Evolutionary conservation across 2,113 vertebrate species (phyloP).

Genomic region (Podocnemis expansa): DNA sequence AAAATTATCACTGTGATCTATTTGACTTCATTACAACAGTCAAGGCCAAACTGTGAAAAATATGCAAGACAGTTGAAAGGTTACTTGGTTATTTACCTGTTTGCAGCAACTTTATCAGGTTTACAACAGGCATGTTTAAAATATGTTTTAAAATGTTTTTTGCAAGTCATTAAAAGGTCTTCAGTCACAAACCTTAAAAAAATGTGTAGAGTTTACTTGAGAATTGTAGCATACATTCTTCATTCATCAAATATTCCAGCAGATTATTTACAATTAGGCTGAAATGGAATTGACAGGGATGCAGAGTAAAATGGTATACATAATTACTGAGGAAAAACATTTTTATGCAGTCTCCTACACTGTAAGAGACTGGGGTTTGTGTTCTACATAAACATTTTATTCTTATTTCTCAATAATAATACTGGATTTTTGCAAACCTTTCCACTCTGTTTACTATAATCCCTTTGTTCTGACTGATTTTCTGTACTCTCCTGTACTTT

Average conservation of each 20-base stretch:
- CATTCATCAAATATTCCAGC: not conserved
- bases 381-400: not conserved
- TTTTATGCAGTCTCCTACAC: not conserved
- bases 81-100: not conserved
- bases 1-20: not conserved
- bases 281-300: not conserved
- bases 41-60: not conserved
- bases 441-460: not conserved
- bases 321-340: not conserved
- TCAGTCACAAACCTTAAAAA: not conserved
- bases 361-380: not conserved
- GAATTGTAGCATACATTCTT: not conserved
- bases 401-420: not conserved
- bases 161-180: not conserved
- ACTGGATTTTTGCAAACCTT: not conserved
- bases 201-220: not conserved
- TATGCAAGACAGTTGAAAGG: not conserved
- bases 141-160: not conserved
- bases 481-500: not conserved
- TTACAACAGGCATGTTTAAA: not conserved
- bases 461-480: not conserved
- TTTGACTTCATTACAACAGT: not conserved
- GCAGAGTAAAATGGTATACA: not conserved
- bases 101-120: not conserved
- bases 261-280: not conserved